phyloP scores from a whole-genome alignment of 2,113 vertebrate genomes.

The Prionailurus viverrinus region DNA sequence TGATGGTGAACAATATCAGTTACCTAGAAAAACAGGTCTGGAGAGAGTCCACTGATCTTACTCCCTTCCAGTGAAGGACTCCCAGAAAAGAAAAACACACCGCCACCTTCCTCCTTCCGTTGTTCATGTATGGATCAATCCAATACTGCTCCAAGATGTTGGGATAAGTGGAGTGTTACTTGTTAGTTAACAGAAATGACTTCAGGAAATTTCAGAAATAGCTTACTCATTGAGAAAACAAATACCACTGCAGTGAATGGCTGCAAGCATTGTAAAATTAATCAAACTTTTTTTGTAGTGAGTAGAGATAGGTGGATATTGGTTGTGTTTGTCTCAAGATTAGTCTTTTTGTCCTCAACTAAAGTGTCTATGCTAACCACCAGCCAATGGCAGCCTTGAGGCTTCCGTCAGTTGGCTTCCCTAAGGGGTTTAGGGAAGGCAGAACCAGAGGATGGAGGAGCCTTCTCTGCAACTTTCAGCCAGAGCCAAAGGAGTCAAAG shows the following conservation, averaged over 20 bases:
- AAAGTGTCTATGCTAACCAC: not conserved
- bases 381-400: not conserved
- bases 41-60: not conserved
- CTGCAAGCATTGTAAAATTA: not conserved
- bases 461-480: not conserved
- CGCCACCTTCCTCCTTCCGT: not conserved
- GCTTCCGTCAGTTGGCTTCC: not conserved
- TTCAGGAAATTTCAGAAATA: not conserved
- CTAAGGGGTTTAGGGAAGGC: not conserved
- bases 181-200: not conserved
- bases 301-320: not conserved
- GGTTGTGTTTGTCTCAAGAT: not conserved
- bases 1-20: not conserved
- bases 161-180: not conserved
- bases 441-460: no score
- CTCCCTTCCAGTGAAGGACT: not conserved
- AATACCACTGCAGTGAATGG: not conserved
- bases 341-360: not conserved
- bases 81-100: not conserved
- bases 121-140: not conserved
- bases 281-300: not conserved
- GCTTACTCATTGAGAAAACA: not conserved
- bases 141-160: not conserved
- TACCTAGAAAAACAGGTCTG: not conserved
- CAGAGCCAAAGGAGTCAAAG: not conserved